These are phyloP conservation scores for Nebria ingens DNA, from an alignment of 1,140 invertebrate species.

Conservation along the genomic window DNA sequence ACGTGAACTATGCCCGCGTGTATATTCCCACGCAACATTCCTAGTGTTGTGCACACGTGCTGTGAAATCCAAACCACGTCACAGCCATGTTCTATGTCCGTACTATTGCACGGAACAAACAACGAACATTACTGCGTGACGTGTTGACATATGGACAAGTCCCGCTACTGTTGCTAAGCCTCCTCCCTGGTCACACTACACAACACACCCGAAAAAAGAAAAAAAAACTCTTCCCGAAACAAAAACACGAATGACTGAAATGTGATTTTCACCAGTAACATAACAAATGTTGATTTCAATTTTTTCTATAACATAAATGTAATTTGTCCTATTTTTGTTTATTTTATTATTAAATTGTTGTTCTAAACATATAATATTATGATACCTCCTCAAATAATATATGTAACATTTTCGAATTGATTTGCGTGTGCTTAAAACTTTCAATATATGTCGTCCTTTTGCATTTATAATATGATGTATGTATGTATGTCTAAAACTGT, in stretches of 20 bases:
- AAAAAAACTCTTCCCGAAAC: no score
- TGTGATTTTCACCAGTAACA: not conserved
- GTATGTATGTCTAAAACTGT: no score
- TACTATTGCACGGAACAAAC: not conserved
- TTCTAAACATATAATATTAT: no score
- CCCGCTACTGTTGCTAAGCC: not conserved
- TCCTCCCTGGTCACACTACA: not conserved
- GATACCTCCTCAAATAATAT: no score
- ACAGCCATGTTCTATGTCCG: no score
- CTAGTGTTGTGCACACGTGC: not conserved
- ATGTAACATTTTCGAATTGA: no score
- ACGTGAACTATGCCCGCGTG: not conserved
- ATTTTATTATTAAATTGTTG: not conserved
- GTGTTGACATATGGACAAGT: not conserved
- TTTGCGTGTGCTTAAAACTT: no score
- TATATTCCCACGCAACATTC: not conserved
- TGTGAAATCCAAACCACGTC: not conserved
- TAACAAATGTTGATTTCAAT: conserved; percentile 2
- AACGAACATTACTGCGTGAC: no score
- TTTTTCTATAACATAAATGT: no score
- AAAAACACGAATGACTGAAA: conserved; percentile 4
- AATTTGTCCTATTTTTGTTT: not conserved
- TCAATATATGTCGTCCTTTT: no score
- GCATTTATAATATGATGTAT: no score
- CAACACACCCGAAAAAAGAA: not conserved